phyloP scores from a whole-genome alignment of 1,140 invertebrate species.

The Zeugodacus cucurbitae region DNA sequence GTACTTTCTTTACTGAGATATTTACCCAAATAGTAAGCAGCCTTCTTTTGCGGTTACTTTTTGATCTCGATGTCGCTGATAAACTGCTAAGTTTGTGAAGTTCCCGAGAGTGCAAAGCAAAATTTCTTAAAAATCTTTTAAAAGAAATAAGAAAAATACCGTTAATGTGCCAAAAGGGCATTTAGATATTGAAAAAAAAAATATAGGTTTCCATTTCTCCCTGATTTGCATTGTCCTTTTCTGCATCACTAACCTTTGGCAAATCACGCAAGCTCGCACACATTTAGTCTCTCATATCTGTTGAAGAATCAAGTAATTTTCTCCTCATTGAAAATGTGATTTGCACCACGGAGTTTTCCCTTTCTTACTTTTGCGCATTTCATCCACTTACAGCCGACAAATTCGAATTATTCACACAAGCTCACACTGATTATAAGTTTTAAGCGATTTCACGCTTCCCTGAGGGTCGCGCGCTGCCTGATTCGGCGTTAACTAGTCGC shows the following conservation, averaged over 20 bases:
- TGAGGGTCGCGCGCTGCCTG: not conserved
- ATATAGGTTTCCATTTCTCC: too few species aligned
- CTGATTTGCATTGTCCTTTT: too few species aligned
- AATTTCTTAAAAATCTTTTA: too few species aligned
- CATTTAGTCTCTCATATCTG: not conserved
- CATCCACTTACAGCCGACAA: not conserved
- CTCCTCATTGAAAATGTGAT: not conserved
- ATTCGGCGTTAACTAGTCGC: not conserved
- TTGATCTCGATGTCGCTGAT: too few species aligned
- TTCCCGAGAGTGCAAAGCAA: too few species aligned
- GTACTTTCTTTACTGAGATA: too few species aligned
- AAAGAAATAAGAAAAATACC: not conserved
- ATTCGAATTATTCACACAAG: not conserved
- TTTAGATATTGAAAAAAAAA: too few species aligned
- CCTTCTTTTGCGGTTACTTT: too few species aligned
- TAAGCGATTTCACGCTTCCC: slow-evolving; percentile 1
- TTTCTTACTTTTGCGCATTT: not conserved
- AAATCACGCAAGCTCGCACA: not conserved
- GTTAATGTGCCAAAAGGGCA: too few species aligned
- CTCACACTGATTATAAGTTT: not conserved
- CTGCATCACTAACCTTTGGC: not conserved
- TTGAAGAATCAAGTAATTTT: not conserved
- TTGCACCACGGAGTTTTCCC: not conserved
- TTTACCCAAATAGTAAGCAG: too few species aligned
- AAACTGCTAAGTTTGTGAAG: too few species aligned